These are phyloP conservation scores for Borostomias antarcticus DNA, from an alignment of 2,797 vertebrate genomes.

Conservation along the genomic window DNA sequence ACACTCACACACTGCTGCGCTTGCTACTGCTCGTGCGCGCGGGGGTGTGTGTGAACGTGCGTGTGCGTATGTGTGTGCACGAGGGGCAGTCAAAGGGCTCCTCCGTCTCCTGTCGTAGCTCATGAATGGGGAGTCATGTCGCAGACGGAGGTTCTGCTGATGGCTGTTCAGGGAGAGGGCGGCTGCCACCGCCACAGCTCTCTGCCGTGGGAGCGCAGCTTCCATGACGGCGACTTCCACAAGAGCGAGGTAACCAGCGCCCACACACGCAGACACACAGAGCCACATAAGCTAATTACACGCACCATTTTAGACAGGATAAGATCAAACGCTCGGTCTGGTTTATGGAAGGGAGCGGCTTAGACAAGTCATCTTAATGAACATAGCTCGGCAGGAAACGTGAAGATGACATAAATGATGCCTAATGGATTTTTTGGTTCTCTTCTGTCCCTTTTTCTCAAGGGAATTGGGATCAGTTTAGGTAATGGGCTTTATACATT, in stretches of 20 bases:
- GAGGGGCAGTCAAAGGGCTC: slow-evolving; percentile 64
- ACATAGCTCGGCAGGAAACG: background rate
- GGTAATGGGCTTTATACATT: too few relatives aligned
- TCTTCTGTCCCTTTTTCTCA: too few relatives aligned
- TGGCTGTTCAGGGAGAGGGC: slow-evolving; percentile 74
- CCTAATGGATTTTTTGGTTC: background rate
- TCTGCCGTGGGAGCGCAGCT: slow-evolving; percentile 71
- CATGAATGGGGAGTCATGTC: slow-evolving; percentile 71
- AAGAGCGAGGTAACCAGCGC: slow-evolving; percentile 76
- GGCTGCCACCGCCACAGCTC: slow-evolving; percentile 65
- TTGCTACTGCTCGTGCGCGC: slow-evolving; percentile 63
- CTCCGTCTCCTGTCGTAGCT: slow-evolving; percentile 58
- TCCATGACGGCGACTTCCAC: slow-evolving; percentile 72
- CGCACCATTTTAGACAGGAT: slow-evolving; percentile 14
- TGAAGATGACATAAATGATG: background rate
- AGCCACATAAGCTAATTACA: background rate
- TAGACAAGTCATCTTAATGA: slow-evolving; percentile 12
- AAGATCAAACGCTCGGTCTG: slow-evolving; percentile 9
- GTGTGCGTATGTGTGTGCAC: slow-evolving; percentile 25
- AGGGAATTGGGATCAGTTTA: background rate
- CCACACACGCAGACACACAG: slow-evolving; percentile 30
- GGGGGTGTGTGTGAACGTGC: slow-evolving; percentile 49
- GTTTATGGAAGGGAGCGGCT: background rate
- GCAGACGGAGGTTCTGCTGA: slow-evolving; percentile 75
- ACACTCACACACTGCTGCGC: slow-evolving; percentile 35